Percentiles rank a stretch among this genome's conserved stretches.
Conservation (phyloP, 2,888 invertebrate genomes). For the Bursaphelenchus okinawaensis region DNA sequence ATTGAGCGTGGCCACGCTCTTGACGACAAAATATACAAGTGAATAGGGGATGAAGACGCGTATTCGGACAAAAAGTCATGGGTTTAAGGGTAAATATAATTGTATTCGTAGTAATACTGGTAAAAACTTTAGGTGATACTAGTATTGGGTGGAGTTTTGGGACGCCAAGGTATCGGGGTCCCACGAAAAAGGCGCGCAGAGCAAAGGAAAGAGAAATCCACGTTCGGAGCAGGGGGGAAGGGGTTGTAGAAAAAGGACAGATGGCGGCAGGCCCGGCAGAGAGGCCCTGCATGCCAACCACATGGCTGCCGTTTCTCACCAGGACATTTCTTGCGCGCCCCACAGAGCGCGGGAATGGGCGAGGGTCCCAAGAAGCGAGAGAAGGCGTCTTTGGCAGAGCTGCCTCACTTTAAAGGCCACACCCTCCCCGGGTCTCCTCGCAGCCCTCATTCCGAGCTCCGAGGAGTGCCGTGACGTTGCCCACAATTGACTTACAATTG, state of each 20-base stretch:
- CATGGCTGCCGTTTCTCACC: background rate
- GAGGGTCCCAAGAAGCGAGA: background rate
- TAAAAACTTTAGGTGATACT: background rate
- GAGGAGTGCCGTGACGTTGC: background rate
- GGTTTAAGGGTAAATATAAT: background rate
- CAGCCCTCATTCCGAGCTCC: background rate
- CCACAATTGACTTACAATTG: slow-evolving; percentile 18
- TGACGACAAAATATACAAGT: no score
- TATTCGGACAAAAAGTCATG: no score
- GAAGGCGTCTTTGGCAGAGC: background rate
- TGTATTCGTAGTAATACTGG: background rate
- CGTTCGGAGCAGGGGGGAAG: background rate
- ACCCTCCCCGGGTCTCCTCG: background rate
- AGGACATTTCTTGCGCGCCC: background rate
- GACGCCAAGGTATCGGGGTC: background rate
- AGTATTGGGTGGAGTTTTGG: background rate
- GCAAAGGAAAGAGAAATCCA: background rate
- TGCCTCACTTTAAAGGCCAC: background rate
- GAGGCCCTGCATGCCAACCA: background rate
- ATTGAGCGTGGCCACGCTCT: no score
- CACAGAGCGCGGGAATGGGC: background rate
- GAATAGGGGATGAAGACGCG: no score
- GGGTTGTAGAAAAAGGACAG: background rate
- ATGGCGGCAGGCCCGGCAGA: background rate
- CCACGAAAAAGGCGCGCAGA: background rate